phyloP scores from a whole-genome alignment of 2,113 vertebrate genomes.

The Raja brachyura region DNA sequence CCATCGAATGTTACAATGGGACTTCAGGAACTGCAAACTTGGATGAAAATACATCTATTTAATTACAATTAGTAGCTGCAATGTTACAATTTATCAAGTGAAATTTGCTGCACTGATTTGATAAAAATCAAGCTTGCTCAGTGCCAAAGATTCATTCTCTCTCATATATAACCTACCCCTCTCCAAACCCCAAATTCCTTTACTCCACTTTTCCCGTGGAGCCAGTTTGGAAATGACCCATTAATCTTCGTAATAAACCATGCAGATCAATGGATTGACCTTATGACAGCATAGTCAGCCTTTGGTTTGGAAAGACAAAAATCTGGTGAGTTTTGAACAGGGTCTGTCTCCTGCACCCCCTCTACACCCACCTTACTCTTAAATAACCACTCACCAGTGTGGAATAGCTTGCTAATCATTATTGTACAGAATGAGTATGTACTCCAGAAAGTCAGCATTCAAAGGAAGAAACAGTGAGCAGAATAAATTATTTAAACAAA shows the following conservation, averaged over 20 bases:
- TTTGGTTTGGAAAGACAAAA: background rate
- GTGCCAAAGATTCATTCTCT: background rate
- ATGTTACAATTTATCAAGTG: background rate
- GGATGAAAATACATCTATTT: background rate
- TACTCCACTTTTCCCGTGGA: background rate
- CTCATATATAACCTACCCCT: background rate
- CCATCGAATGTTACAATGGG: background rate
- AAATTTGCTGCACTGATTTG: background rate
- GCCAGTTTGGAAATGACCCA: background rate
- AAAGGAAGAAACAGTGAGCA: background rate
- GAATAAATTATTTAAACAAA: background rate
- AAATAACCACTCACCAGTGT: background rate
- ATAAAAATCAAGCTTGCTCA: background rate
- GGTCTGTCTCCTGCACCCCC: background rate
- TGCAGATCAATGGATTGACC: background rate
- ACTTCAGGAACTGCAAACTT: background rate
- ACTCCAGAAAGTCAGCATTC: background rate
- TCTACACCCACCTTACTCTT: background rate
- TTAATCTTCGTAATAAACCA: background rate
- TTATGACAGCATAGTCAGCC: background rate
- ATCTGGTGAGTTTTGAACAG: background rate
- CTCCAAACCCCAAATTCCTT: no score
- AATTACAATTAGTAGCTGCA: background rate
- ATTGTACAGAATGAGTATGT: background rate
- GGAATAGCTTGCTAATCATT: background rate